Evolutionary conservation across 1,140 invertebrate genomes (phyloP), one percentile per base, ranked within the genome.

Genomic region (Heliothis virescens): DNA sequence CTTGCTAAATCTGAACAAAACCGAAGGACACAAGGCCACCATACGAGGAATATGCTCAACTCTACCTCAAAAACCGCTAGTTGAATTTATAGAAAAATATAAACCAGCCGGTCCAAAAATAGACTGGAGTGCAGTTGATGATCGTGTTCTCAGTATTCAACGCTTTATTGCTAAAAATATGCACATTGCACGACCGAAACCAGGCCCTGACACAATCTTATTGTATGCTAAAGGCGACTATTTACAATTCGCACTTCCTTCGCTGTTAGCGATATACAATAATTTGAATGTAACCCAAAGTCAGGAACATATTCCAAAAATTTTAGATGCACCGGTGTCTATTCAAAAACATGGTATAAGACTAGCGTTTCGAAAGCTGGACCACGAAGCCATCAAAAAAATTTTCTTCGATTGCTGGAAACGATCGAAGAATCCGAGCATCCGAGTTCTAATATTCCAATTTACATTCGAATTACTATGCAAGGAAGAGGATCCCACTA

Each of bases 281-380:
- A 92, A 93, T 74, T 79, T 92, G 65, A 88, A 83, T 67, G 47
- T 34, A 7, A 34, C 57, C 10, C 18, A 80, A 29, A 83, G 79
- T 59, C 78, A 73, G 74, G 84, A 84, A 41, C 82, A 82, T 74
- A 85, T 93, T 69, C 81, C 74, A n/a, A 83, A 83, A 62, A 69
- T 93, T 62, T 67, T 91, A 21, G 79, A 89, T 79, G 79, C 85
- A 34, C 88, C 86, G 18, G 89, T 92, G 1, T 91, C 90, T 18
- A 71, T 93, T 55, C 91, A 91, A 85, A 93, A 93, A 82, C 90
- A 93, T 75, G 88, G 88, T 11, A 86, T 93, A 21, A 84, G 90
- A 18, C 29, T 89, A 16, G 87, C 88, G 18, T 89, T 87, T 69
- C 73, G 48, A 12, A 91, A 91, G 81, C 74, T 93, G 29, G 69